A percentile compares a stretch with the other conserved stretches of the same genome.
These are phyloP conservation scores for Myotis pilosus DNA, from an alignment of 2,797 vertebrate genomes.

Conservation along the genomic window DNA sequence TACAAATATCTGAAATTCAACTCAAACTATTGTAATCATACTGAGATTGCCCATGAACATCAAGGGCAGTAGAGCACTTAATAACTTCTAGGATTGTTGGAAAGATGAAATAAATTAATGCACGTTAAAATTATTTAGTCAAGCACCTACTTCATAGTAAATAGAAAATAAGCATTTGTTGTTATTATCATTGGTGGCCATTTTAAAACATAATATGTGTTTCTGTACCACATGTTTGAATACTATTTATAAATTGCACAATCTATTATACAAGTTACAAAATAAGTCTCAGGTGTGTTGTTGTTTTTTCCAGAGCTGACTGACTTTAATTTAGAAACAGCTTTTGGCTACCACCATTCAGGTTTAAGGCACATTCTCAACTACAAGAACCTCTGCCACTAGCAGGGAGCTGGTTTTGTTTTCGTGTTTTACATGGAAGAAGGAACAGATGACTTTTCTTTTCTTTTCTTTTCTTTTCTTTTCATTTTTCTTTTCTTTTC, in stretches of 20 bases:
- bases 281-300: not conserved
- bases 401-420: slow-evolving; percentile 13
- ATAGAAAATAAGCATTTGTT: slow-evolving; percentile 23
- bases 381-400: slow-evolving; percentile 52
- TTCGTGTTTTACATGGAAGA: not conserved
- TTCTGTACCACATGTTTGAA: slow-evolving; percentile 22
- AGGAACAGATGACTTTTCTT: slow-evolving; percentile 24
- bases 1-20: slow-evolving; percentile 7
- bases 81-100: slow-evolving; percentile 3
- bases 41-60: not conserved
- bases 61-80: not conserved
- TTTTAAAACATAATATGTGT: slow-evolving; percentile 45
- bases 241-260: slow-evolving; percentile 22
- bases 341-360: slow-evolving; percentile 73
- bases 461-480: not conserved
- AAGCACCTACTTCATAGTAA: not conserved
- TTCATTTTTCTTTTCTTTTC: no score
- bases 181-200: not conserved
- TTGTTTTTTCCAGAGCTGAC: slow-evolving; percentile 39
- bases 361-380: slow-evolving; percentile 81
- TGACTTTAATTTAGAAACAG: slow-evolving; percentile 81
- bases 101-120: slow-evolving; percentile 37
- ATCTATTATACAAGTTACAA: slow-evolving; percentile 17
- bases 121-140: not conserved
- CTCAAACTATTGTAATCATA: not conserved